A percentile compares a stretch with the other conserved stretches of the same genome.
These are phyloP conservation scores for Xenops minutus DNA, from an alignment of 2,797 vertebrate genomes.

Conservation along the genomic window DNA sequence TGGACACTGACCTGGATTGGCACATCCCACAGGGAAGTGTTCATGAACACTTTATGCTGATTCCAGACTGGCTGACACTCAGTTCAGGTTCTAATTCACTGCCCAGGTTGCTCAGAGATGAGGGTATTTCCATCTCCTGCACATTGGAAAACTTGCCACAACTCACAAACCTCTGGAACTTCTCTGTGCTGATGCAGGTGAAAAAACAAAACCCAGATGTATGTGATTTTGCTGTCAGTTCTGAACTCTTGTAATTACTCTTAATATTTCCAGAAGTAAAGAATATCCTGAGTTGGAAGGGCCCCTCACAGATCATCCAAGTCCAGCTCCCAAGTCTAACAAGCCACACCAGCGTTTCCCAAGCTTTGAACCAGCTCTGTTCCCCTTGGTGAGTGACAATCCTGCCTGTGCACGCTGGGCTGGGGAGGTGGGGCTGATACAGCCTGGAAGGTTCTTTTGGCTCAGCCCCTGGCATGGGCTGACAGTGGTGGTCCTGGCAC, in stretches of 20 bases:
- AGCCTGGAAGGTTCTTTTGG: not conserved
- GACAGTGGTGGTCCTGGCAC: not conserved
- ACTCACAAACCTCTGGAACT: not conserved
- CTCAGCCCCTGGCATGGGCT: not conserved
- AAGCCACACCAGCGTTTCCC: not conserved
- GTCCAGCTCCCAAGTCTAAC: too few species aligned
- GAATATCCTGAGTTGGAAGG: not conserved
- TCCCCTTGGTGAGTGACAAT: not conserved
- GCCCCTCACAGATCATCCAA: too few species aligned
- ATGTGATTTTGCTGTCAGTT: not conserved
- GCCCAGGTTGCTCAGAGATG: not conserved
- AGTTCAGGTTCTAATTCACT: not conserved
- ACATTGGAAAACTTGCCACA: not conserved
- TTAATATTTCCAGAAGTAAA: not conserved
- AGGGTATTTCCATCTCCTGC: not conserved
- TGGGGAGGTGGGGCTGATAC: too few species aligned
- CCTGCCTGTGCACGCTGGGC: not conserved
- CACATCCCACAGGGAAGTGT: not conserved
- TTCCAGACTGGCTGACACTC: not conserved
- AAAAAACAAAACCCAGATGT: rapidly evolving
- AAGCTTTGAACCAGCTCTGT: not conserved
- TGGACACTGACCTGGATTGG: not conserved
- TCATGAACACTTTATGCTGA: rapidly evolving
- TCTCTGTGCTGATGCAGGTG: not conserved
- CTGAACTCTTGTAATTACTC: not conserved